A percentile compares a stretch with the other conserved stretches of the same genome.
Conservation (phyloP, 2,797 vertebrate species). For the Schizopygopsis malacanthus region DNA sequence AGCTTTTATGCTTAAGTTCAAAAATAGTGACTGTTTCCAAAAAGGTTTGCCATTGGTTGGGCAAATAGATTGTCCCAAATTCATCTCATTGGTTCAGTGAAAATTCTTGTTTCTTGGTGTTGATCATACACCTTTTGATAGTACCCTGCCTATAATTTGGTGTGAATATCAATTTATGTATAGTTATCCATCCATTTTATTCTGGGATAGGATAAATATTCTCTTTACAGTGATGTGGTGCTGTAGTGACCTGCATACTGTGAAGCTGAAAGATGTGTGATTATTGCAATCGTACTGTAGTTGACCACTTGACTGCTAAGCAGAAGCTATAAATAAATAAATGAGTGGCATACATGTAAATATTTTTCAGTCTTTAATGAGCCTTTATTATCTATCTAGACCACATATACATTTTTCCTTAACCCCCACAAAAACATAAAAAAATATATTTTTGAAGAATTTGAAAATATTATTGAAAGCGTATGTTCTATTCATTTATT, state of each 20-base stretch:
- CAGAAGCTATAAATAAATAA: background rate
- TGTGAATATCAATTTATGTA: background rate
- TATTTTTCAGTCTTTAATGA: background rate
- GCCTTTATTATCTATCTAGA: background rate
- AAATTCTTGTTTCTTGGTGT: background rate
- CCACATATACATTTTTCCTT: background rate
- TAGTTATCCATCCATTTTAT: background rate
- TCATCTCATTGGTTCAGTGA: background rate
- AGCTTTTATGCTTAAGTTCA: background rate
- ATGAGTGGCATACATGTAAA: background rate
- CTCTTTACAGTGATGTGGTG: background rate
- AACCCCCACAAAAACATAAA: background rate
- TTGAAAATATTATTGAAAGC: background rate
- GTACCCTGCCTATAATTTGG: background rate
- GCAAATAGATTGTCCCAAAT: background rate
- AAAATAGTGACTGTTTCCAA: background rate
- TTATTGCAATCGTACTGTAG: background rate
- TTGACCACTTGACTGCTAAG: background rate
- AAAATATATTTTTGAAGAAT: background rate
- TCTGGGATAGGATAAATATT: background rate
- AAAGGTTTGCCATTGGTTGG: background rate
- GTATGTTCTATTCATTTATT: background rate
- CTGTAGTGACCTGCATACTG: background rate
- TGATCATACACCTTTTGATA: background rate
- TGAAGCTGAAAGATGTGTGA: background rate